Base-by-base conservation (phyloP, 2,888 invertebrate genomes). In the Rosalia funebris region DNA sequence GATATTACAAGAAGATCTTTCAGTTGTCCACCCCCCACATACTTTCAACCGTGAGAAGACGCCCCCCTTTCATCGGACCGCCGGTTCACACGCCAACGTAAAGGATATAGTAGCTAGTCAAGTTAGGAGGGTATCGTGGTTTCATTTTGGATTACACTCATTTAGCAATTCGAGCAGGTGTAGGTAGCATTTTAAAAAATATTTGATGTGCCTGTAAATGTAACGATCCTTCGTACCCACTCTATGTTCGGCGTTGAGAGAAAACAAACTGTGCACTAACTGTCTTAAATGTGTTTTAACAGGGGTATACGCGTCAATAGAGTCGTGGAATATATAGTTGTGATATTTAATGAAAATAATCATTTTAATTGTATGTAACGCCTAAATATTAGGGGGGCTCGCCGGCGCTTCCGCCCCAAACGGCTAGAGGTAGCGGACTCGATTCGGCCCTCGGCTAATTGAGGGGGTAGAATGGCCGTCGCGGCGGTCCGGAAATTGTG, bases 151-250 rank as follows among this genome's bases (percentile, higher is more conserved):
- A 50, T 48, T 31, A 54, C 53, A 42, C 52, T 56, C 39, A 59
- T 50, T 42, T 52, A 48, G 25, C 42, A 32, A 52, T 50, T 34
- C 15, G 47, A 52, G 37, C 45, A 58, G 48, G 36, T 63, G 7
- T 60, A 41, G 59, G 58, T 60, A 60, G 57, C 16, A 12, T 53
- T 67, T 65, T 67, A 60, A 50, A 60, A 41, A 63, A 62, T 62
- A 74, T 73, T 75, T 74, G 71, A 76, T 76, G 77, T 77, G 77
- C 77, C 77, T 77, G 75, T 77, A 69, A 69, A 70, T 73, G 68
- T 73, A 71, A 70, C 73, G 69, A 73, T 71, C 72, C 70, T 74
- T 70, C 68, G 68, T 72, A 70, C 70, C 72, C 77, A 75, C 74
- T 71, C 74, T 76, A 72, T 72, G 74, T 75, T 70, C 60, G 58